A percentile compares a stretch with the other conserved stretches of the same genome.
Conservation (phyloP, 2,113 vertebrate species). For the Sebastes fasciatus region DNA sequence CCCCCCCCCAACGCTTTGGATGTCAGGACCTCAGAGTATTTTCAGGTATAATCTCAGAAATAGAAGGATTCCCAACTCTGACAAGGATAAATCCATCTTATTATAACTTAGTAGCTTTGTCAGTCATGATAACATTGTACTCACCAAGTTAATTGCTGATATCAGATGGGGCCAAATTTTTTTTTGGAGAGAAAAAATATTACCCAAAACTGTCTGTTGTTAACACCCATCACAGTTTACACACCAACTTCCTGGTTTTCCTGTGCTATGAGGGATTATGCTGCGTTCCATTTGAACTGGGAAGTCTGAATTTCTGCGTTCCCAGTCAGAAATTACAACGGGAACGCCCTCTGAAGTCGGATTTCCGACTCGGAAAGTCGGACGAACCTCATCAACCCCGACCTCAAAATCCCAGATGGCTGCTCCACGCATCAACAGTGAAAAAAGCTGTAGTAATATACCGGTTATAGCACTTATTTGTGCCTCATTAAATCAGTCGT, state of each 20-base stretch:
- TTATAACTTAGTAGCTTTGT: neutral
- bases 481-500: too few species aligned
- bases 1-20: slow-evolving; percentile 1
- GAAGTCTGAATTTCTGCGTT: too few species aligned
- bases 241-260: neutral
- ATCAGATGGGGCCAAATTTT: neutral
- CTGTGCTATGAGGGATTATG: neutral
- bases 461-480: too few species aligned
- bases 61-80: neutral
- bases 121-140: neutral
- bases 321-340: too few species aligned
- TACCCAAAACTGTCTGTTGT: neutral
- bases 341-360: too few species aligned
- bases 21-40: slow-evolving; percentile 13
- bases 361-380: too few species aligned
- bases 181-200: slow-evolving; percentile 1
- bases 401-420: too few species aligned
- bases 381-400: too few species aligned
- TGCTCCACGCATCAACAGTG: too few species aligned
- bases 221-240: neutral
- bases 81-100: neutral
- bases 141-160: neutral
- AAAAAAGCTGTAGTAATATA: too few species aligned
- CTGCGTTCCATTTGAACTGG: too few species aligned
- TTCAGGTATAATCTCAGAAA: slow-evolving; percentile 45